Evolutionary conservation across 2,797 vertebrate genomes (phyloP), one percentile per base, ranked within the genome.

Genomic region (Diplodus puntazzo): DNA sequence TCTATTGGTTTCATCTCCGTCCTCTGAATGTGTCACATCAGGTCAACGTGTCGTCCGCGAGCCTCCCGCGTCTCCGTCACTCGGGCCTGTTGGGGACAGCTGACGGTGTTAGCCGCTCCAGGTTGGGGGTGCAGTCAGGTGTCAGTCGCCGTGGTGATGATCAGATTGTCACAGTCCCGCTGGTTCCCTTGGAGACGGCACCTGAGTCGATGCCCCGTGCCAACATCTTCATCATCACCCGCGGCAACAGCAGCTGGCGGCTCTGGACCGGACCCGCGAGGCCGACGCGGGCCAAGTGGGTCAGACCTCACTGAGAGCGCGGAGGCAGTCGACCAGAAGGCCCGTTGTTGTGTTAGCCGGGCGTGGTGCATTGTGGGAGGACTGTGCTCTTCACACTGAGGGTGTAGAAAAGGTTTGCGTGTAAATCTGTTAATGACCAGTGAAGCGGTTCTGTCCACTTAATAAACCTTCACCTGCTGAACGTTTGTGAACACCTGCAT

Each of bases 171-270:
- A 88, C 87, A 81, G 87, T 80, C 82, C 87, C 58, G 75, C 87
- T 82, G 86, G 88, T 90, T 88, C 83, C 88, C 87, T 80, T 73
- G 88, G 91, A 86, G 83, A 92, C 80, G 71, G 78, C 92, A 94
- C 93, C 94, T 94, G 93, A 95, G 92, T 77, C 81, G 42, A 61
- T 12, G 80, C 84, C 79, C 25, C 27, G 80, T 89, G 92, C 92
- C 93, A 94, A 94, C 87, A 83, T 93, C 92, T 94, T 93, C 91
- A 92, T 94, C 92, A 83, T 89, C 89, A 83, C 89, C 88, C 86
- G 87, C 83, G 68, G 90, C 86, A 92, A 79, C 84, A 80, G 79
- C 89, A 88, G 89, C 87, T 88, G 89, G 88, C 85, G 21, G 84
- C 83, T 77, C 87, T 79, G 91, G 80, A 85, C 89, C 27, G 71